Evolutionary conservation across 2,888 invertebrate genomes (phyloP).

Genomic region (Drosophila suboccidentalis): DNA sequence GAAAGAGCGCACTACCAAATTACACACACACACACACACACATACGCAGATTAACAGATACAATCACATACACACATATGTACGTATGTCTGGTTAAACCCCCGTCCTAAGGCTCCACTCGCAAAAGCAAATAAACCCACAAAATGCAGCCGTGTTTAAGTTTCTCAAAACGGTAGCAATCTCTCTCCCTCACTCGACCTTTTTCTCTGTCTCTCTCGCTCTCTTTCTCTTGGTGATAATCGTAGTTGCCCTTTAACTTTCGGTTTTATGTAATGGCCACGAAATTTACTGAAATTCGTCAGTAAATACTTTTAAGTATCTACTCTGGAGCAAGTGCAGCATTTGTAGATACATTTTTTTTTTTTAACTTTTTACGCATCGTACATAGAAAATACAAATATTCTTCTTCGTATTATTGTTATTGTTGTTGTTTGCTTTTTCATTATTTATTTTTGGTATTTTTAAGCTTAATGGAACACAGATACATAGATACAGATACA

Average conservation of each 20-base stretch:
- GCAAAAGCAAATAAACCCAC: constrained; percentile 55
- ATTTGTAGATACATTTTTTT: constrained; percentile 52
- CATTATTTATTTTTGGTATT: constrained; percentile 62
- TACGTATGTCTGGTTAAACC: constrained; percentile 2
- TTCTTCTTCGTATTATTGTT: constrained; percentile 16
- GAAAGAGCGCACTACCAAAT: constrained; percentile 57
- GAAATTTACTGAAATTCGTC: constrained; percentile 60
- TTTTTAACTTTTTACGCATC: not conserved
- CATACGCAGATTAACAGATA: constrained; percentile 4
- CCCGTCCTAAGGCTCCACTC: constrained; percentile 24
- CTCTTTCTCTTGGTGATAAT: constrained; percentile 13
- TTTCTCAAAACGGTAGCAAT: constrained; percentile 44
- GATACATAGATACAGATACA: constrained; percentile 26
- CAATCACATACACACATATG: not conserved
- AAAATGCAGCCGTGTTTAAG: constrained; percentile 34
- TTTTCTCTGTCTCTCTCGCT: not conserved
- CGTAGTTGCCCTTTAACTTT: constrained; percentile 54
- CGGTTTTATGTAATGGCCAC: constrained; percentile 68
- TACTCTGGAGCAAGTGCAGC: constrained; percentile 50
- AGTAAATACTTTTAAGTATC: too few relatives aligned
- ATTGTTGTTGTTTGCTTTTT: constrained; percentile 49
- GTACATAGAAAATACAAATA: constrained; percentile 19
- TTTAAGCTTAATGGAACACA: constrained; percentile 54
- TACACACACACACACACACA: constrained; percentile 37
- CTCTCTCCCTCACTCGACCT: constrained; percentile 2